A percentile compares a stretch with the other conserved stretches of the same genome.
Evolutionary conservation across 2,113 vertebrate genomes (phyloP).

Genomic region (Chaenogobius annularis): DNA sequence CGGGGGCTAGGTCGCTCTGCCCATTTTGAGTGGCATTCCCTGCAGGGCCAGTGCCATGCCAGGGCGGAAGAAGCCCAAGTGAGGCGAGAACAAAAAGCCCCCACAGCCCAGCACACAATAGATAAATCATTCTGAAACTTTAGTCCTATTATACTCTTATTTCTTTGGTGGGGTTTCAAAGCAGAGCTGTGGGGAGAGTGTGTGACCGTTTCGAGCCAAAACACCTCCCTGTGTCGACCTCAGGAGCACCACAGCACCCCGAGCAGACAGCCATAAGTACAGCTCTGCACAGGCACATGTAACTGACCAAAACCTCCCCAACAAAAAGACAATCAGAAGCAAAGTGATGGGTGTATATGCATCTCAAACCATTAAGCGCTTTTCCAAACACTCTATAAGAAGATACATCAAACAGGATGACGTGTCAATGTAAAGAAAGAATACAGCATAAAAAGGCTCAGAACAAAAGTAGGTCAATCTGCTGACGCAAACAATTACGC

Average conservation of each 20-base stretch:
- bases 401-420: not conserved
- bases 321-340: conserved; percentile 47
- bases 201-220: conserved; percentile 53
- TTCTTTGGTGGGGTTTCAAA: conserved; percentile 36
- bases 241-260: conserved; percentile 66
- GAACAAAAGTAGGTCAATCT: not conserved
- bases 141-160: conserved; percentile 40
- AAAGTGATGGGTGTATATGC: not conserved
- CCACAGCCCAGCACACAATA: conserved; percentile 37
- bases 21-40: conserved; percentile 58
- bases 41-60: conserved; percentile 45
- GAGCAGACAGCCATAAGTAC: conserved; percentile 69
- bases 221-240: conserved; percentile 64
- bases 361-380: not conserved
- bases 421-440: not conserved
- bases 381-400: not conserved
- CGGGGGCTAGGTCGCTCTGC: conserved; percentile 57
- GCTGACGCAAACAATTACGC: not conserved
- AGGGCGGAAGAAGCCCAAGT: conserved; percentile 50
- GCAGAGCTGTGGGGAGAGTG: conserved; percentile 43
- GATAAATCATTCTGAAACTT: conserved; percentile 57
- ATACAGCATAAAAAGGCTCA: not conserved
- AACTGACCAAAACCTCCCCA: conserved; percentile 50
- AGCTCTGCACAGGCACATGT: conserved; percentile 49
- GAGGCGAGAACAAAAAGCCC: conserved; percentile 50